These are phyloP conservation scores for Merops nubicus DNA, from an alignment of 2,113 vertebrate genomes.

Conservation along the genomic window DNA sequence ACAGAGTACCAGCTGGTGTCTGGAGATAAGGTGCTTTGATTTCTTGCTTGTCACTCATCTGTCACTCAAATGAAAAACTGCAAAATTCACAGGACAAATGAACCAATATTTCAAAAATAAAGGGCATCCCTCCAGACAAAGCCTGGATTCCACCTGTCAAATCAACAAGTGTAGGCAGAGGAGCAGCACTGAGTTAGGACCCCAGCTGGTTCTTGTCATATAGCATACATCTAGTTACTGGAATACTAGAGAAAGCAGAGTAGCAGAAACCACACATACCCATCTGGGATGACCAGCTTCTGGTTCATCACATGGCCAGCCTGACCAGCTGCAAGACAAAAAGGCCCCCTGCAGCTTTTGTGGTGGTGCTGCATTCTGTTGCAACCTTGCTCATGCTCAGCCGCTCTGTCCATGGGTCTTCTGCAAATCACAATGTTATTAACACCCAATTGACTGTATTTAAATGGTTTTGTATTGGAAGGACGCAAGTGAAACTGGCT, in stretches of 20 bases:
- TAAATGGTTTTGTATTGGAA: neutral
- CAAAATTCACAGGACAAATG: neutral
- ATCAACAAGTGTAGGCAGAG: neutral
- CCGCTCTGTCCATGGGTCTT: neutral
- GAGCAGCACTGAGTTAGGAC: neutral
- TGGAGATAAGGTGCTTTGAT: slow-evolving; percentile 42
- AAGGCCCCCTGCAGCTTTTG: neutral
- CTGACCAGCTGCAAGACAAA: neutral
- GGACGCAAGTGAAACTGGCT: neutral
- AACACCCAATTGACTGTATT: neutral
- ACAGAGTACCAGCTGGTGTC: slow-evolving; percentile 15
- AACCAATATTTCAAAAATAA: slow-evolving; percentile 36
- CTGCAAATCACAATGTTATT: neutral
- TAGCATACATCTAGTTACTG: neutral
- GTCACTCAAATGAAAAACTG: slow-evolving; percentile 5
- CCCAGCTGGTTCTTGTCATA: neutral
- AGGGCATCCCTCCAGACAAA: neutral
- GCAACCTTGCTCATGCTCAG: neutral
- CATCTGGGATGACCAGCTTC: neutral
- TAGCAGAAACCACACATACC: neutral
- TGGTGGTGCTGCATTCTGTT: neutral
- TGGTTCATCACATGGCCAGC: neutral
- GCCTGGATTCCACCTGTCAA: neutral
- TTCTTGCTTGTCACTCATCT: slow-evolving; percentile 16
- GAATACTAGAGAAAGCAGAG: neutral